phyloP scores from a whole-genome alignment of 2,113 vertebrate genomes.

The Eretmochelys imbricata region DNA sequence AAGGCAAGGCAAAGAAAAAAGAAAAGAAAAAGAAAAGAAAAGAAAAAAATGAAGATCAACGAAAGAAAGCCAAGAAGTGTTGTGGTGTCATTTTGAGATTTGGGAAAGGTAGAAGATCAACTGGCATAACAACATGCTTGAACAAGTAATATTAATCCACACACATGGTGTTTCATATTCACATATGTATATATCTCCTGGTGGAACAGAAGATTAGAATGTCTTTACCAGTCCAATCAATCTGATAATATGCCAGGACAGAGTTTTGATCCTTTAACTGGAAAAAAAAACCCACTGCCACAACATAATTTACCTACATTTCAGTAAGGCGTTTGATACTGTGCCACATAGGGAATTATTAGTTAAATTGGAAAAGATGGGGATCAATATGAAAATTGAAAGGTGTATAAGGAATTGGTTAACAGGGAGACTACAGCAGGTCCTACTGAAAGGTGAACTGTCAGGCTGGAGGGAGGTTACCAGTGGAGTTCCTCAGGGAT shows the following conservation, averaged over 20 bases:
- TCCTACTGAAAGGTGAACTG: too few relatives aligned
- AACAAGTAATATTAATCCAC: accelerated
- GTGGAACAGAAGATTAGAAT: not conserved
- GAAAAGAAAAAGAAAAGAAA: not conserved
- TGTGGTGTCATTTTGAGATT: slow-evolving; percentile 30
- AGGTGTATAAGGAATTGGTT: too few relatives aligned
- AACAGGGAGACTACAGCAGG: too few relatives aligned
- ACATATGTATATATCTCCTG: not conserved
- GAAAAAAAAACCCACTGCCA: not conserved
- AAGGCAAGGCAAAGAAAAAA: not conserved
- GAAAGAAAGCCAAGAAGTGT: not conserved
- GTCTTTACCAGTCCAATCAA: not conserved
- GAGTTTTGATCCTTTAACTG: not conserved
- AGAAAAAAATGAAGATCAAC: not conserved
- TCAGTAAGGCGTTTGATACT: too few relatives aligned
- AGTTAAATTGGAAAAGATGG: too few relatives aligned
- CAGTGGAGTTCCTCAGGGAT: too few relatives aligned
- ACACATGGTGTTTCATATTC: not conserved
- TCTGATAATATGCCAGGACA: not conserved
- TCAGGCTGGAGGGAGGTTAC: too few relatives aligned
- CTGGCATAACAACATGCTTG: not conserved
- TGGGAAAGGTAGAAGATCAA: not conserved
- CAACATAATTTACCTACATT: too few relatives aligned
- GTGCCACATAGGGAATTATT: too few relatives aligned
- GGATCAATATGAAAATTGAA: too few relatives aligned